Conservation (phyloP, 2,797 vertebrate species). For the Gouania willdenowi region DNA sequence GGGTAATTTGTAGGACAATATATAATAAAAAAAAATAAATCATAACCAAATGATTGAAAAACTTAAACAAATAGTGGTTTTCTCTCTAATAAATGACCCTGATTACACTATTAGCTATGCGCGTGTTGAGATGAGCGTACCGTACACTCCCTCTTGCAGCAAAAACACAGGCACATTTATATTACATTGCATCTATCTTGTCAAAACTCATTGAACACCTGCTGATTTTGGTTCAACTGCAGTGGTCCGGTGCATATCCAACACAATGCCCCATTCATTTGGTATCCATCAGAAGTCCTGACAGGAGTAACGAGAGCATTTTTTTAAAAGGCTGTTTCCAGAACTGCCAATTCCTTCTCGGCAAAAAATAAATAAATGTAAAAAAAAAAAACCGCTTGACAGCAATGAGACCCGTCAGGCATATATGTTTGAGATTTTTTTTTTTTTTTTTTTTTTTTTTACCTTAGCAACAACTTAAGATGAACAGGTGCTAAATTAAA, state of each 20-base stretch:
- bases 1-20: conserved; percentile 7
- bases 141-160: conserved; percentile 67
- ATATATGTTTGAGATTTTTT: too few relatives aligned
- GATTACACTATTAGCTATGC: conserved; percentile 19
- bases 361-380: too few relatives aligned
- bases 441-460: too few relatives aligned
- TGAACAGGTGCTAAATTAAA: too few relatives aligned
- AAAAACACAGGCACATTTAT: conserved; percentile 75
- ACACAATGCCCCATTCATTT: conserved; percentile 61
- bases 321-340: conserved; percentile 15
- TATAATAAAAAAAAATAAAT: too few relatives aligned
- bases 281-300: conserved; percentile 53
- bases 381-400: too few relatives aligned
- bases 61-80: too few relatives aligned
- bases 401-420: too few relatives aligned
- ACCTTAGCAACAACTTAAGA: too few relatives aligned
- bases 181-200: conserved; percentile 71
- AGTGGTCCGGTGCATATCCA: conserved; percentile 61
- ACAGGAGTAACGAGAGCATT: conserved; percentile 41
- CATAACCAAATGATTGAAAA: too few relatives aligned
- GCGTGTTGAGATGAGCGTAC: conserved; percentile 44
- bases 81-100: background rate
- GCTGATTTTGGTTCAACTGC: conserved; percentile 66
- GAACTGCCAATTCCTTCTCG: too few relatives aligned
- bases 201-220: conserved; percentile 62